Evolutionary conservation across 2,888 invertebrate species (phyloP).

Genomic region (Ectemnius continuus): DNA sequence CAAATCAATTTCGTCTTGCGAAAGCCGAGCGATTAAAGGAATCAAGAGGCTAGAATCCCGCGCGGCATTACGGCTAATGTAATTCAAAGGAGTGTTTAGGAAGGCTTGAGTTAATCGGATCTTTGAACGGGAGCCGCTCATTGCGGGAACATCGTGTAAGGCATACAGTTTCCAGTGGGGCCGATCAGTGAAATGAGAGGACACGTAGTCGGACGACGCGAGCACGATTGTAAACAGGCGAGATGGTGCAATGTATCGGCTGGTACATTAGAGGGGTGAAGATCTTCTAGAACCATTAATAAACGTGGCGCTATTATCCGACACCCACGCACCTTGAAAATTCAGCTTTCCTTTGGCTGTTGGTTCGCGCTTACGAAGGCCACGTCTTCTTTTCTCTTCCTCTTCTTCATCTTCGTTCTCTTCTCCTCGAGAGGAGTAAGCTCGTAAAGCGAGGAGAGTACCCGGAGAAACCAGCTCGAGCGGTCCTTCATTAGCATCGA

Average conservation of each 20-base stretch:
- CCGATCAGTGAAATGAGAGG: too few species aligned
- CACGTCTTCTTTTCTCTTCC: background rate
- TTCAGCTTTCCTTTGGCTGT: conserved; percentile 14
- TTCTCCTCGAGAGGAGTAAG: conserved; percentile 11
- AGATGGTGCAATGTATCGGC: background rate
- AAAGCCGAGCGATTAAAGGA: background rate
- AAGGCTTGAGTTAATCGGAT: too few species aligned
- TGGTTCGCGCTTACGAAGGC: conserved; percentile 21
- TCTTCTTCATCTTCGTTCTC: background rate
- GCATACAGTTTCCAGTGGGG: too few species aligned
- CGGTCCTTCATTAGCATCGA: conserved; percentile 72
- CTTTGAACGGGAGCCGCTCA: too few species aligned
- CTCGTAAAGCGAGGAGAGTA: conserved; percentile 20
- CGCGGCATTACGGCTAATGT: too few species aligned
- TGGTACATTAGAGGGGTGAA: conserved; percentile 23
- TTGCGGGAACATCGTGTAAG: too few species aligned
- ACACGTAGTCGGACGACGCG: too few species aligned
- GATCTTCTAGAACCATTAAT: conserved; percentile 32
- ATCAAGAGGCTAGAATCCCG: too few species aligned
- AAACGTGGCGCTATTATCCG: conserved; percentile 28
- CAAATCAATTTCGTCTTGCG: conserved; percentile 1
- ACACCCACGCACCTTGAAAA: conserved; percentile 30
- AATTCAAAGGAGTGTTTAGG: too few species aligned
- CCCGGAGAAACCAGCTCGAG: conserved; percentile 39
- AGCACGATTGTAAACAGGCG: too few species aligned